phyloP scores from a whole-genome alignment of 1,140 invertebrate genomes.

The Lanistes nyassanus region DNA sequence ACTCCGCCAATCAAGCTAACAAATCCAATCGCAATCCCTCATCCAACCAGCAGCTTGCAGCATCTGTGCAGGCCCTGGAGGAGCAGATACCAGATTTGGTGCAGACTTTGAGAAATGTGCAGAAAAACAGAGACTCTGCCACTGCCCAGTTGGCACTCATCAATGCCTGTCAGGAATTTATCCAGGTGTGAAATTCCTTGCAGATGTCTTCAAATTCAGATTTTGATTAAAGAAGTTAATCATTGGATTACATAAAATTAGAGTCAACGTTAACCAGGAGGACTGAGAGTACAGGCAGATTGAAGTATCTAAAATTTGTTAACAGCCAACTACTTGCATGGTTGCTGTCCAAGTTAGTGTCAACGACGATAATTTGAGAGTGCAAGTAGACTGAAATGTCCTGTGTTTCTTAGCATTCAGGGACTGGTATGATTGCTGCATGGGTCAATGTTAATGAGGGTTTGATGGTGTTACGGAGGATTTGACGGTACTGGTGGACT shows the following conservation, averaged over 20 bases:
- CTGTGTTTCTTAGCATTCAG: not conserved
- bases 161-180: constrained; percentile 86
- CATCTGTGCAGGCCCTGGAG: constrained; percentile 80
- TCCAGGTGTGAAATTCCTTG: constrained; percentile 74
- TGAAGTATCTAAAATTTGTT: too few species aligned
- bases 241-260: too few species aligned
- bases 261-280: too few species aligned
- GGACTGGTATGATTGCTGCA: too few species aligned
- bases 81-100: constrained; percentile 85
- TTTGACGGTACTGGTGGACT: too few species aligned
- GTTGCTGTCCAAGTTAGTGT: too few species aligned
- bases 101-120: constrained; percentile 81
- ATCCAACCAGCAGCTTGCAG: constrained; percentile 79
- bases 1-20: constrained; percentile 68
- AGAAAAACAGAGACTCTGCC: constrained; percentile 78
- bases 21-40: constrained; percentile 80
- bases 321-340: too few species aligned
- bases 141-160: constrained; percentile 85
- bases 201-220: too few species aligned
- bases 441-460: too few species aligned
- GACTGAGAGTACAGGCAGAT: too few species aligned
- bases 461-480: too few species aligned
- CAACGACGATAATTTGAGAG: not conserved
- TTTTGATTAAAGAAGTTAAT: too few species aligned
- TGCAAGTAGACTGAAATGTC: not conserved